phyloP scores from a whole-genome alignment of 2,113 vertebrate genomes.

The Dasyurus viverrinus region DNA sequence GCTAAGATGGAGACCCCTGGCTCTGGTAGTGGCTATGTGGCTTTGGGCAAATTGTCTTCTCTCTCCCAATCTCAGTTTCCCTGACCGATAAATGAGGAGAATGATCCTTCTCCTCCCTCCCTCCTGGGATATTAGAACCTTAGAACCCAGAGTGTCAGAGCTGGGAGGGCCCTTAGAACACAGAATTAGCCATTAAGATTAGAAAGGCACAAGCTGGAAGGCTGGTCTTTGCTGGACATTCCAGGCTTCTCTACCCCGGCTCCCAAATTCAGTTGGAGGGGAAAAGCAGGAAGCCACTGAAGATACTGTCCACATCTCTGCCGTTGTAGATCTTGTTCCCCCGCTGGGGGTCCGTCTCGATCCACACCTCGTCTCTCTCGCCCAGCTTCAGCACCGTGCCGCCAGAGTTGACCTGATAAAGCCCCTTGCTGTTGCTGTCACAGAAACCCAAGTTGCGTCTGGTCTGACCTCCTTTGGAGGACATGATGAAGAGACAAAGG shows the following conservation, averaged over 20 bases:
- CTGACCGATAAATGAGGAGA: not conserved
- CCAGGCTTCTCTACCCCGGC: not conserved
- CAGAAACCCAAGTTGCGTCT: constrained; percentile 82
- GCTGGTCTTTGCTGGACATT: not conserved
- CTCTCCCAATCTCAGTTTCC: not conserved
- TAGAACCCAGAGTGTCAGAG: too few relatives aligned
- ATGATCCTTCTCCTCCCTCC: not conserved
- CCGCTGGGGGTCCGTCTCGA: constrained; percentile 55
- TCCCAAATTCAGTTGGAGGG: constrained; percentile 52
- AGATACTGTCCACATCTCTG: constrained; percentile 80
- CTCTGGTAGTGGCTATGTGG: not conserved
- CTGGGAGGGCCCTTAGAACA: too few relatives aligned
- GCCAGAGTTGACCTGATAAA: constrained; percentile 87
- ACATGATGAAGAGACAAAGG: constrained; percentile 85
- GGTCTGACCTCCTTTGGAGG: accelerated
- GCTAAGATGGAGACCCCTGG: not conserved
- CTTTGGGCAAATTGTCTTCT: not conserved
- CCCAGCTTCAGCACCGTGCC: constrained; percentile 83
- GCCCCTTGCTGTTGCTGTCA: constrained; percentile 72
- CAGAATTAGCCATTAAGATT: not conserved
- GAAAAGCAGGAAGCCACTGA: constrained; percentile 90
- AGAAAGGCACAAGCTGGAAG: not conserved
- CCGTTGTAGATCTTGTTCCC: constrained; percentile 48
- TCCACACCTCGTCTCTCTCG: constrained; percentile 68
- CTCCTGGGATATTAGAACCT: not conserved